Evolutionary conservation across 2,797 vertebrate genomes (phyloP).

Genomic region (Sebastolobus alascanus): DNA sequence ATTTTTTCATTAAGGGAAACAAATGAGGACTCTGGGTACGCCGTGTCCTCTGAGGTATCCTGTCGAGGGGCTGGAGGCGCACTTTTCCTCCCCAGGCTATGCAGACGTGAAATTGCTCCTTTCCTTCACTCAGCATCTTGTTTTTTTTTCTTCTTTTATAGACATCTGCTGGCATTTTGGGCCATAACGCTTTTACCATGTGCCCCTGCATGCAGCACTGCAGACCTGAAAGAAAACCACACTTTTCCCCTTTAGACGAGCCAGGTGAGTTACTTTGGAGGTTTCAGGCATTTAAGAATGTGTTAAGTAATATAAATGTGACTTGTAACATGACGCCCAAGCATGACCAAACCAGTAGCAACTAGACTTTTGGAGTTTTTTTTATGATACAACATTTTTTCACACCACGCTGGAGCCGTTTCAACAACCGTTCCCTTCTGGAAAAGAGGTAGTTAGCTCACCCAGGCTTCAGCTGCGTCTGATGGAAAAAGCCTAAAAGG

Average conservation of each 20-base stretch:
- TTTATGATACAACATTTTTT: conserved; percentile 16
- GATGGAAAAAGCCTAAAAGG: conserved; percentile 68
- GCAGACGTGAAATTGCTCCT: conserved; percentile 54
- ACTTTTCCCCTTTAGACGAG: conserved; percentile 25
- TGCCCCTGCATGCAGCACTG: conserved; percentile 44
- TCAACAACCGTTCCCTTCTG: conserved; percentile 41
- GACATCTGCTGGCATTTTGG: conserved; percentile 77
- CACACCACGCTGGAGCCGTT: conserved; percentile 35
- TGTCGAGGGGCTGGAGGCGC: conserved; percentile 33
- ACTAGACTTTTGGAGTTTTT: conserved; percentile 23
- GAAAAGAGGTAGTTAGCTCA: conserved; percentile 59
- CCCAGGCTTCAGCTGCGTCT: conserved; percentile 52
- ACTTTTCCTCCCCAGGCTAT: conserved; percentile 51
- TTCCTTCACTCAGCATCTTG: conserved; percentile 49
- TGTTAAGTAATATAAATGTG: conserved; percentile 41
- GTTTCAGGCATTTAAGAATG: conserved; percentile 25
- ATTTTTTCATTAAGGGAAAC: conserved; percentile 61
- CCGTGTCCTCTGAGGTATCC: conserved; percentile 61
- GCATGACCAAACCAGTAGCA: conserved; percentile 24
- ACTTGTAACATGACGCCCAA: conserved; percentile 10
- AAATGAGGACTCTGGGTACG: conserved; percentile 52
- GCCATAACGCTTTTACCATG: conserved; percentile 75
- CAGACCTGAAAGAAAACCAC: conserved; percentile 37
- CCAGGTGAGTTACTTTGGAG: conserved; percentile 28
- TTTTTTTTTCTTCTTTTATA: conserved; percentile 61